phyloP scores from a whole-genome alignment of 2,888 invertebrate species.

The Ctena decussata region DNA sequence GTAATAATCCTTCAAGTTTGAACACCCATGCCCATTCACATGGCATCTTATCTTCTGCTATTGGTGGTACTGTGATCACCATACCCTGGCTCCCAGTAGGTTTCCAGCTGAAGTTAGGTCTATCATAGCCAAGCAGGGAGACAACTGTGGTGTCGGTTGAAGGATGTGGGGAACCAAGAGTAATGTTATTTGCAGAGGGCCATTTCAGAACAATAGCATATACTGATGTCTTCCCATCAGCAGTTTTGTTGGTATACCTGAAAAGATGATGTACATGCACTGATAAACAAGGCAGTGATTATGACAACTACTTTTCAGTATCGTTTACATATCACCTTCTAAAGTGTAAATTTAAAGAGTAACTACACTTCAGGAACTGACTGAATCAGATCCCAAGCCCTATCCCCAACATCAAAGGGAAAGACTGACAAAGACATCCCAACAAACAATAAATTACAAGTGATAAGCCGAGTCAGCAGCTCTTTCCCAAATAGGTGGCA shows the following conservation, averaged over 20 bases:
- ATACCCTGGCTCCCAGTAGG: conserved; percentile 70
- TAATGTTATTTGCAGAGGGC: conserved; percentile 89
- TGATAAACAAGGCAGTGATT: too few relatives aligned
- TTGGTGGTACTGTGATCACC: conserved; percentile 76
- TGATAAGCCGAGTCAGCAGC: too few relatives aligned
- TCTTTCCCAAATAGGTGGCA: too few relatives aligned
- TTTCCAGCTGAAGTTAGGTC: conserved; percentile 70
- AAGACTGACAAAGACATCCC: too few relatives aligned
- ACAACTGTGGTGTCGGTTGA: conserved; percentile 85
- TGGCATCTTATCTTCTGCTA: conserved; percentile 77
- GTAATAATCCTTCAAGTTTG: conserved; percentile 74
- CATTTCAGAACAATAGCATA: conserved; percentile 92
- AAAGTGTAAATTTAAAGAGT: too few relatives aligned
- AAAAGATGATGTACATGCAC: too few relatives aligned
- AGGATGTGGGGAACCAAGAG: conserved; percentile 87
- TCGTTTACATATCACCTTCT: too few relatives aligned
- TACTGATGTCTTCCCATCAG: conserved; percentile 84
- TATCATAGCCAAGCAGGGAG: conserved; percentile 88
- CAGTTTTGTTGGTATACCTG: conserved; percentile 75
- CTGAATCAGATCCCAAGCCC: too few relatives aligned
- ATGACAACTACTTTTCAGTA: too few relatives aligned
- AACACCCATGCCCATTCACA: conserved; percentile 84
- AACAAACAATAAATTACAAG: too few relatives aligned
- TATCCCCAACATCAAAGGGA: too few relatives aligned
- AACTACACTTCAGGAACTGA: too few relatives aligned